Base-by-base conservation (phyloP, 2,888 invertebrate genomes). In the Tetanocera ferruginea region DNA sequence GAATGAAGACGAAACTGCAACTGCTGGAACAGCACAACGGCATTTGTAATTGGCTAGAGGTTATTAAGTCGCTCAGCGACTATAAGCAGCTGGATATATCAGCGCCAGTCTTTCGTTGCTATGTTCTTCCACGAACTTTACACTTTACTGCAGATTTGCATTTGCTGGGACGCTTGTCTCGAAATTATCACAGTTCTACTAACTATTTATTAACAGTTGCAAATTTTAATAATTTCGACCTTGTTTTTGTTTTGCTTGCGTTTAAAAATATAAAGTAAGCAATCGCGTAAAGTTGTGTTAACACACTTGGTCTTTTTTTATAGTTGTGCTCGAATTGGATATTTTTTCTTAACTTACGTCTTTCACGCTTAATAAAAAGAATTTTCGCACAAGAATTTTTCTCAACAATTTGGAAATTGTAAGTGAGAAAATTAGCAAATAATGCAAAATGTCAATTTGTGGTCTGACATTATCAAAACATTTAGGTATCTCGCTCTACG, bases 81-180 rank as follows among this genome's bases (percentile, higher is more conserved):
- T 34, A 3, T 60, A 4, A n/a, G 34, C 34, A 25, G 23, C 8
- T 23, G 43, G 8, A 3, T 14, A 5, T 19, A 17, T 19, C 43
- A 25, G 17, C 69, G 49, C 11, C 51, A 14, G 49, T 9, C 9
- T 3, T 5, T 69, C 17, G 6, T 17, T 19, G 60, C 17, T 74
- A 11, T 51, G 28, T 62, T 34, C 51, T 34, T 51, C 64, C 64
- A 43, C 64, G 62, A 74, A 74, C 74, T 74, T 74, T 64, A 74
- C 28, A 66, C 66, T 64, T 66, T 66, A 23, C 66, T 31, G 43
- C 11, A 11, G n/a, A 51, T 69, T 19, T 28, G 9, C 74, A 23
- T 11, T 71, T 25, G 19, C 57, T 37, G 37, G 37, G 19, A 34
- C 31, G 43, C 14, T 34, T 14, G 49, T 23, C 14, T 69, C 51